Evolutionary conservation across 92 coral and sea anemone genomes (phyloP).

Genomic region (Siderastrea siderea): DNA sequence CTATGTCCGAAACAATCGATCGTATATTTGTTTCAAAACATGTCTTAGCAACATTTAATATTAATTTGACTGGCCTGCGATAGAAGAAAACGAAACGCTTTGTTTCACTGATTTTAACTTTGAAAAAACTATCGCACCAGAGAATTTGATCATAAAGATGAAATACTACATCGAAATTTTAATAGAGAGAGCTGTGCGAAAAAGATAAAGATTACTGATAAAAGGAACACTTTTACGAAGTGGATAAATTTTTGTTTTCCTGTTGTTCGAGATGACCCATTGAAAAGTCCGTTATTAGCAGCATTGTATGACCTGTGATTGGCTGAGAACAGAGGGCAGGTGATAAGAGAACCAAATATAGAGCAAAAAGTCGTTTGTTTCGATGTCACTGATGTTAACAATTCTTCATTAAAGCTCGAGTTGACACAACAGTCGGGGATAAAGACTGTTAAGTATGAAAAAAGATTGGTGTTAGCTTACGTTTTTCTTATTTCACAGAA

Average conservation of each 20-base stretch:
- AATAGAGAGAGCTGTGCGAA: neutral
- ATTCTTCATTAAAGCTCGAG: neutral
- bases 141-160: neutral
- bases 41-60: conserved; percentile 18
- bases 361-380: neutral
- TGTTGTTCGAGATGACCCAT: conserved; percentile 13
- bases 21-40: neutral
- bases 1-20: neutral
- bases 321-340: conserved; percentile 13
- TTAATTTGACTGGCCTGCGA: neutral
- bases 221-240: neutral
- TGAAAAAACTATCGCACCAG: neutral
- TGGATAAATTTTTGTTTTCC: neutral
- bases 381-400: neutral
- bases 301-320: neutral
- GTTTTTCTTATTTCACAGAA: too few species aligned
- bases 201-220: too few species aligned
- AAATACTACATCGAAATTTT: neutral
- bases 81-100: neutral
- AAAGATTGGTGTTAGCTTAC: neutral
- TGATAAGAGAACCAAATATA: neutral
- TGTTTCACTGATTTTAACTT: neutral
- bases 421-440: neutral
- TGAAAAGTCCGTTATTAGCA: conserved; percentile 10
- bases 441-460: neutral